Base-by-base conservation (phyloP, 92 coral and sea anemone species). In the Phenganax subtilis region DNA sequence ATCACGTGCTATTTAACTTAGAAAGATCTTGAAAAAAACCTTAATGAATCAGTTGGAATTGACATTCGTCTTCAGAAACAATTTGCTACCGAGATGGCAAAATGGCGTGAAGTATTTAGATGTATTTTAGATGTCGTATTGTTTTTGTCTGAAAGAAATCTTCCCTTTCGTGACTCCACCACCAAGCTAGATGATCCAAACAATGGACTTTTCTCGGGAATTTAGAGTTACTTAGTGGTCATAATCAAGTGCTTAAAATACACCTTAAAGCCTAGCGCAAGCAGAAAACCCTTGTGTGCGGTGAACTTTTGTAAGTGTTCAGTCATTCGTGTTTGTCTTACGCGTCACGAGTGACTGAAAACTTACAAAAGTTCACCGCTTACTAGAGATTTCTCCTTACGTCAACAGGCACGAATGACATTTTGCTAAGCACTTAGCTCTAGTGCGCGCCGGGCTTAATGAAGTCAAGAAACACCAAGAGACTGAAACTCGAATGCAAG, bases 401-500 rank as follows among this genome's bases (percentile, higher is more conserved):
- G 25, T 0, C 25, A 20, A 20, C 25, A 20, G 25, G 25, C 25
- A 20, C 25, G 25, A 20, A 20, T 20, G 25, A 20, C 25, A 20
- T 20, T 20, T 20, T 20, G 25, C 25, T 20, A 20, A 20, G 25
- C 25, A 20, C 25, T 20, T 20, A 20, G 25, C 25, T 20, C 25
- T 20, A 20, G 25, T 20, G 25, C 0, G 25, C 25, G 25, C 25
- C 25, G 25, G 25, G 25, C 25, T 20, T 59, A 59, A 59, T 59
- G 65, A 59, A 59, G 65, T 59, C 65, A 59, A 59, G 65, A 59
- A 59, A 59, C 65, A 68, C 73, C 73, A 44, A 68, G 73, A 68
- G 73, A 68, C 51, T 29, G 73, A 68, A 68, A 68, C 73, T 68
- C 73, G 73, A 68, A 68, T 68, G 73, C 73, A 68, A 68, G 73